These are phyloP conservation scores for Hofmannophila pseudospretella DNA, from an alignment of 2,888 invertebrate genomes.

Conservation along the genomic window DNA sequence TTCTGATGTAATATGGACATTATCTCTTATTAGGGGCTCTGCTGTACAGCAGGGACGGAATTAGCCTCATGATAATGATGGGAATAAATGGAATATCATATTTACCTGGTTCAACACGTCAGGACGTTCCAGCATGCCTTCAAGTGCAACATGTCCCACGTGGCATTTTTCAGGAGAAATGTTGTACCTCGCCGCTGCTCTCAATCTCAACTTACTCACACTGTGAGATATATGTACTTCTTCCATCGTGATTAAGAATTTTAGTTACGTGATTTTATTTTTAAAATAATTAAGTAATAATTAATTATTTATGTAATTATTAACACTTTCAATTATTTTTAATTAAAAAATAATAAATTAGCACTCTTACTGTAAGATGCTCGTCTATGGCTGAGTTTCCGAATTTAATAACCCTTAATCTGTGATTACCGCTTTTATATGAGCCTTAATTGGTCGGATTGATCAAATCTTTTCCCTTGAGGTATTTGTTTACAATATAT, in stretches of 20 bases:
- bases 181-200: conserved; percentile 9
- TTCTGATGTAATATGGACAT: no score
- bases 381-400: background rate
- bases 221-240: background rate
- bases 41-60: no score
- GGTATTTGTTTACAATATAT: no score
- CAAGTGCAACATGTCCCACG: conserved; percentile 11
- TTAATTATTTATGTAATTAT: no score
- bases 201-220: conserved; percentile 6
- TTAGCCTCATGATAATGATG: no score
- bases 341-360: no score
- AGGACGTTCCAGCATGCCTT: conserved; percentile 12
- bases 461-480: background rate
- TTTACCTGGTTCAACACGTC: conserved; percentile 11
- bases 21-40: no score
- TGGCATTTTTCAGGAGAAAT: conserved; percentile 12
- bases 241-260: background rate
- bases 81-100: no score
- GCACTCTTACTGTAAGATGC: no score
- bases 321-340: no score
- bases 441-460: background rate
- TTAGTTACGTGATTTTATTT: no score
- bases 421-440: background rate
- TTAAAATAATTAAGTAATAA: no score
- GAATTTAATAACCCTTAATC: background rate